Evolutionary conservation across 2,797 vertebrate species (phyloP), one percentile per base, ranked within the genome.

Genomic region (Adrianichthys oophorus): DNA sequence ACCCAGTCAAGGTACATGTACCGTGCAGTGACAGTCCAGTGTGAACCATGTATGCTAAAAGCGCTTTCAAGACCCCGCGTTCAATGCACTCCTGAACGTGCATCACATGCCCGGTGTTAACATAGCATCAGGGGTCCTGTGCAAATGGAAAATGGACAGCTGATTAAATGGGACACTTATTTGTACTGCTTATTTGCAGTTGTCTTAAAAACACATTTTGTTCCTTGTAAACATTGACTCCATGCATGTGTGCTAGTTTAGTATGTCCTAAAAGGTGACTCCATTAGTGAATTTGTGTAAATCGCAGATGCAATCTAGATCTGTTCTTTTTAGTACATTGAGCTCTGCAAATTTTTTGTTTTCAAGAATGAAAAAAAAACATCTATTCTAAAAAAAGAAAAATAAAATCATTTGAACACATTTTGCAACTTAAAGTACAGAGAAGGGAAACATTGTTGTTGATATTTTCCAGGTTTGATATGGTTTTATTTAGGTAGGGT

Each of bases 301-400:
- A 37, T 37, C 10, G 3, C 32, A 12, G 32, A 37, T 12, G 32
- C 32, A 37, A 37, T 12, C 32, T 12, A 13, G 10, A 37, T 13
- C 32, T 37, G 10, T 37, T 37, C 32, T 12, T 37, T 37, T 37
- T 37, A 37, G 10, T 12, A 37, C 3, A 45, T 17, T 45, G 8
- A 18, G n/a, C 12, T 19, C 42, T 17, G 7, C 16, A 17, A 41
- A 51, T 24, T 52, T 52, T 8, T 37, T 51, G 13, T 51, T 60
- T 48, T 79, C 19, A 77, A 65, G 77, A 76, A 76, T 79, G 75
- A 80, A 57, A 72, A 68, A 78, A 78, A 72, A 74, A 44, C 16
- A 18, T 44, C 15, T 18, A 44, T 44, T 4, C 43, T 44, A 8
- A 8, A 8, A 18, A 44, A n/a, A 8, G 12, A 21, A 21, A 21